Evolutionary conservation across 2,113 vertebrate genomes (phyloP), one percentile per base, ranked within the genome.

Genomic region (Equus quagga): DNA sequence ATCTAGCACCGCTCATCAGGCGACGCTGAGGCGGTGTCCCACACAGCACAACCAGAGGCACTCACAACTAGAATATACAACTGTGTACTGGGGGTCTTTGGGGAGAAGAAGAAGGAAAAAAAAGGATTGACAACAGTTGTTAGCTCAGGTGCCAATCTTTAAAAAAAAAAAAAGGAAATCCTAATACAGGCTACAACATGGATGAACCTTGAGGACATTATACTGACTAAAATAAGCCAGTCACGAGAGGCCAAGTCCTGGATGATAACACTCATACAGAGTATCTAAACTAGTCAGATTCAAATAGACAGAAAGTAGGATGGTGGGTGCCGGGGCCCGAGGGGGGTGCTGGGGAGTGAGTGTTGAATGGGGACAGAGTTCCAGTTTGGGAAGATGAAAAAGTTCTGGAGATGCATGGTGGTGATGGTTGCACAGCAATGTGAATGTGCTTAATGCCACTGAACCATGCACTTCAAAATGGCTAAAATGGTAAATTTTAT

Each of bases 171-270:
- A n/a, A 46, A 14, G 17, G 12, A 24, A 2, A 10, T 7, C 10
- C 33, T 21, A 54, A 33, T 64, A 1, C 2, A 8, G 0, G 54
- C 44, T 2, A 2, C 46, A 4, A 1, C 0, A 0, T 3, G 24
- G 62, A 4, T 3, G 70, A 14, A 1, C 33, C 81, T 12, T 0
- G 21, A 23, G 49, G 78, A 21, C 19, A 0, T 18, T 2, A 0
- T 1, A 54, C 54, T 17, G 8, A 9, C 75, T 8, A 41, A 17
- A 8, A 2, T 4, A 14, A 36, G 5, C 36, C 51, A 0, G 92
- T 6, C 15, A 6, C 26, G 2, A 6, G 6, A 46, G 51, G 65
- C 3, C 10, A 14, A 44, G 24, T 14, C 21, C 19, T 8, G 19
- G 12, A 2, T 7, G 41, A n/a, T 6, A 14, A 41, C 2, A 18